phyloP scores from a whole-genome alignment of 2,888 invertebrate genomes.

The Phengaris arion region DNA sequence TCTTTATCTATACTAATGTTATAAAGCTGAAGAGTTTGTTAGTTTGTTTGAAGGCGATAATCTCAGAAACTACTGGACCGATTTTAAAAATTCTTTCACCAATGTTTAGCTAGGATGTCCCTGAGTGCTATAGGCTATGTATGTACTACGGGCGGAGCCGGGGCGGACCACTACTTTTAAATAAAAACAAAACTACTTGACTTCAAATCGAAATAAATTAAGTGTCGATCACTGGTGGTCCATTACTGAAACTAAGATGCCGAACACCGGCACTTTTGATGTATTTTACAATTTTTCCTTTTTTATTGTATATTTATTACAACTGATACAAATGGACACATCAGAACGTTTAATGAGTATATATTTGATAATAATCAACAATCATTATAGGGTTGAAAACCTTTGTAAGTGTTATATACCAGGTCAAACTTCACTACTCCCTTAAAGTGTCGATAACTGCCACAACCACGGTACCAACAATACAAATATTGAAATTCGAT shows the following conservation, averaged over 20 bases:
- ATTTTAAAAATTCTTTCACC: too few relatives aligned
- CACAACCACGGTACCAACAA: too few relatives aligned
- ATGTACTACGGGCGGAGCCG: not conserved
- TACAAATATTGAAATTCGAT: too few relatives aligned
- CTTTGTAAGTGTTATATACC: conserved; percentile 3
- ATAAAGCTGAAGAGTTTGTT: too few relatives aligned
- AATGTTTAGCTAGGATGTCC: too few relatives aligned
- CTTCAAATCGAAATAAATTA: not conserved
- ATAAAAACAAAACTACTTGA: not conserved
- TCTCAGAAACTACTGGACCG: too few relatives aligned
- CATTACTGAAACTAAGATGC: conserved; percentile 4
- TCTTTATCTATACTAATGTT: too few relatives aligned
- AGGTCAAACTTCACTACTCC: not conserved
- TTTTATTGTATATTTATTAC: conserved; percentile 4
- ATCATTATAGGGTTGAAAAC: conserved; percentile 2
- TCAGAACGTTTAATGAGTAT: not conserved
- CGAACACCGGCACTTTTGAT: conserved; percentile 6
- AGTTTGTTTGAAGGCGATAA: too few relatives aligned
- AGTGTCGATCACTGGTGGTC: not conserved
- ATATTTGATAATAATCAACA: conserved; percentile 1
- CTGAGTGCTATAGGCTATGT: too few relatives aligned
- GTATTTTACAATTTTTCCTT: not conserved
- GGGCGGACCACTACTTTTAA: not conserved
- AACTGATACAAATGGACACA: conserved; percentile 7
- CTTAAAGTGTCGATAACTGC: too few relatives aligned